Evolutionary conservation across 2,888 invertebrate genomes (phyloP), one percentile per base, ranked within the genome.

Genomic region (Harpalus rubripes): DNA sequence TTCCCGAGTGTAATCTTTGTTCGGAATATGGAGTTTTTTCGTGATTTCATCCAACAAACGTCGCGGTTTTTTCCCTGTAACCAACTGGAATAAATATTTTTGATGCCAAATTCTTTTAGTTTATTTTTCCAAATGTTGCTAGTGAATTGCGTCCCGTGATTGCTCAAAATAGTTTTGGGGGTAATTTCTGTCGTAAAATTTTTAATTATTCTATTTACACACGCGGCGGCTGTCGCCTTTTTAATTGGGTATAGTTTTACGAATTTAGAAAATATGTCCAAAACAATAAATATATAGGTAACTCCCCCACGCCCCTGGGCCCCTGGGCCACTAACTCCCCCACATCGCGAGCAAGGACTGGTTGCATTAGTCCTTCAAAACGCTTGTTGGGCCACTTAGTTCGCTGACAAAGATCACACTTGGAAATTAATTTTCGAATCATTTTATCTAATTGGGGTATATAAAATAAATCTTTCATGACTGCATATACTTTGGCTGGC

Each of bases 221-320:
- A 83, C 16, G 72, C 41, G 1, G 7, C 8, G 1, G 86, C 74
- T 0, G 76, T 86, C 0, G 87, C 86, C 72, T 72, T n/a, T n/a
- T 86, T 78, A 12, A 86, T 2, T n/a, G 85, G 56, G 58, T 81
- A 87, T 56, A 87, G 18, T 15, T 81, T 85, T 1, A 86, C 58
- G 44, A 65, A 86, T 80, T 87, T 87, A 1, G 86, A 81, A 68
- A 86, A 87, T 0, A 85, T 39, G 0, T n/a, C n/a, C n/a, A n/a
- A n/a, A n/a, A n/a, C n/a, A n/a, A n/a, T n/a, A n/a, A n/a, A n/a
- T n/a, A n/a, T n/a, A n/a, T n/a, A n/a, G n/a, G 39, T 16, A 0
- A 68, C 76, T 0, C 85, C 85, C 81, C 78, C n/a, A 80, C 15
- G 8, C 78, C 52, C 22, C 22, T 22, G 22, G 22, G 22, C 3